Conservation (phyloP, 2,888 invertebrate species). For the Amaurobius ferox region DNA sequence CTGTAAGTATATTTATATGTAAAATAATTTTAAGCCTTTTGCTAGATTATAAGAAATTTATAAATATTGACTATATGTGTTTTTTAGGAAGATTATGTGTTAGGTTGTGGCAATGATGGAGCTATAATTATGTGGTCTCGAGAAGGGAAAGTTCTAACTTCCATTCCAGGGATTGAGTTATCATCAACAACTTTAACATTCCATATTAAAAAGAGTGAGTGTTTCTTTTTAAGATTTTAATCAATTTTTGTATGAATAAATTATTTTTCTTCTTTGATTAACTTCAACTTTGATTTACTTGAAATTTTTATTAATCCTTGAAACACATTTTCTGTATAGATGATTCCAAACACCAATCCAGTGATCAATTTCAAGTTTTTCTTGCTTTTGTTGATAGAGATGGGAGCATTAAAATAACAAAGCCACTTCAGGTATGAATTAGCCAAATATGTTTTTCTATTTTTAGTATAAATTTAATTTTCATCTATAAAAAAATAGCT, state of each 20-base stretch:
- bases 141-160: conserved; percentile 37
- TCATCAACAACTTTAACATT: conserved; percentile 54
- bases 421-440: conserved; percentile 36
- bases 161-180: conserved; percentile 44
- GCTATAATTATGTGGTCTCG: conserved; percentile 46
- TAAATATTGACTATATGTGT: no score
- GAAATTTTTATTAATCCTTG: no score
- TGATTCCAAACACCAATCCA: no score
- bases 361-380: conserved; percentile 37
- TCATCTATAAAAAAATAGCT: no score
- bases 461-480: no score
- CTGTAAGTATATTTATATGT: conserved; percentile 28
- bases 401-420: conserved; percentile 58
- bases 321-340: conserved; percentile 7
- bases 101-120: conserved; percentile 61
- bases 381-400: conserved; percentile 54
- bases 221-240: background rate
- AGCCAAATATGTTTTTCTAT: no score
- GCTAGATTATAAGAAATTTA: background rate
- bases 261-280: no score
- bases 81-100: conserved; percentile 25
- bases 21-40: background rate
- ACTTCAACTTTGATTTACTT: no score
- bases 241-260: no score
- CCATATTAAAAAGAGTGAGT: no score